Conservation (phyloP, 2,888 invertebrate species). For the Candidula unifasciata region DNA sequence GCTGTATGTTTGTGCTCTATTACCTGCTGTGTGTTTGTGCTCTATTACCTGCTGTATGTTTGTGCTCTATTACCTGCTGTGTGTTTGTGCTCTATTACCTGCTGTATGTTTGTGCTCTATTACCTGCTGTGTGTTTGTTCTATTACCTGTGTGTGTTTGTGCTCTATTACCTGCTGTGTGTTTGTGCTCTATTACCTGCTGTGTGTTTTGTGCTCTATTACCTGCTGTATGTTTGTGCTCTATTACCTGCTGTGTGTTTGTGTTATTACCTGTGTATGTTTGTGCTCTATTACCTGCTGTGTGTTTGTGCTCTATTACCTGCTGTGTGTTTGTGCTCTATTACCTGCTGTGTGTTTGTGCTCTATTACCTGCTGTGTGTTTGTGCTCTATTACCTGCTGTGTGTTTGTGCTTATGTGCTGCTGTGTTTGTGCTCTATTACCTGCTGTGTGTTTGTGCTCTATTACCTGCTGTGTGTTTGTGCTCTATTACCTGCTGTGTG, state of each 20-base stretch:
- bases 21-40: too few relatives aligned
- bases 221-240: not conserved
- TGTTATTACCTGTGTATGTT: not conserved
- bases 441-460: too few relatives aligned
- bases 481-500: too few relatives aligned
- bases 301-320: too few relatives aligned
- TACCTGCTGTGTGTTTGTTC: not conserved
- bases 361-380: not conserved
- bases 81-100: not conserved
- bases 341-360: not conserved
- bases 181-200: not conserved
- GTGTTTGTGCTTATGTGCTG: not conserved
- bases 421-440: too few relatives aligned
- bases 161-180: not conserved
- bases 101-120: not conserved
- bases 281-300: too few relatives aligned
- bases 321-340: too few relatives aligned
- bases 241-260: not conserved
- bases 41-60: too few relatives aligned
- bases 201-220: not conserved
- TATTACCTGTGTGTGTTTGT: too few relatives aligned
- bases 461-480: too few relatives aligned
- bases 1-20: not conserved
- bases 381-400: not conserved
- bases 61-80: not conserved